phyloP scores from a whole-genome alignment of 2,888 invertebrate genomes.

The Stenotaenia linearis region DNA sequence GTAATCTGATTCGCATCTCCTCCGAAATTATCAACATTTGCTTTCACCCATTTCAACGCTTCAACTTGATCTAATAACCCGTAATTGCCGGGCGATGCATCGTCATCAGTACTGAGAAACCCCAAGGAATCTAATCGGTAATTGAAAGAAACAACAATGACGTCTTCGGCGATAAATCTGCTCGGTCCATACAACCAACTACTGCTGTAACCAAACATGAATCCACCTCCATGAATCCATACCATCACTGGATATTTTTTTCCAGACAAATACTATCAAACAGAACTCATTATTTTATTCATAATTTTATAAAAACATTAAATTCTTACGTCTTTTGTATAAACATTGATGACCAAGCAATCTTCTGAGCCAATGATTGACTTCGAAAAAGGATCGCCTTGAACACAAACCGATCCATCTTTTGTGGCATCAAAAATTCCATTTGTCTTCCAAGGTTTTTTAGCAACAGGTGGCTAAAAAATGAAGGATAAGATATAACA shows the following conservation, averaged over 20 bases:
- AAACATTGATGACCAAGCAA: conserved; percentile 34
- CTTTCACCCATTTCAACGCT: conserved; percentile 33
- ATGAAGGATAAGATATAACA: background rate
- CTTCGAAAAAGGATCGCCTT: background rate
- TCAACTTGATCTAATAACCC: conserved; percentile 32
- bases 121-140: conserved; percentile 32
- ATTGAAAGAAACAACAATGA: conserved; percentile 32
- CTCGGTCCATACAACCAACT: conserved; percentile 31
- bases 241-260: conserved; percentile 29
- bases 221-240: conserved; percentile 34
- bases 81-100: conserved; percentile 1
- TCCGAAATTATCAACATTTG: conserved; percentile 31
- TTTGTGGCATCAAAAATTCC: background rate
- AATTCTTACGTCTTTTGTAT: background rate
- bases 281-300: background rate
- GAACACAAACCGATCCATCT: background rate
- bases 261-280: background rate
- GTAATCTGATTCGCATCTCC: conserved; percentile 33
- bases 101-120: conserved; percentile 13
- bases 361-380: conserved; percentile 1
- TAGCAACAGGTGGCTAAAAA: background rate
- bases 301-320: background rate
- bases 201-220: conserved; percentile 23
- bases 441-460: background rate
- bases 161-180: conserved; percentile 1